Evolutionary conservation across 1,140 invertebrate genomes (phyloP).

Genomic region (Drosophila tristis): DNA sequence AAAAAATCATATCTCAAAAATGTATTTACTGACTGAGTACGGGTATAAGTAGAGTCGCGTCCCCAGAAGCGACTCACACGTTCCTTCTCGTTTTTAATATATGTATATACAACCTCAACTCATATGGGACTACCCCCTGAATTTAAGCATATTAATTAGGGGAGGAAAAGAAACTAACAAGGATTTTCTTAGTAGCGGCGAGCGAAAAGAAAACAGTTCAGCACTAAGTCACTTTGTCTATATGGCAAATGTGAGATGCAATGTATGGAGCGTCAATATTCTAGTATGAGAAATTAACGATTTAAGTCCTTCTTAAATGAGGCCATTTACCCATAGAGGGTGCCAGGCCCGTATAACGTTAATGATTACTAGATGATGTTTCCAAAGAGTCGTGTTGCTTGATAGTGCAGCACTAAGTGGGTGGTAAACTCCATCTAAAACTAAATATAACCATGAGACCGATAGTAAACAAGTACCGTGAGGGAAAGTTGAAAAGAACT

Average conservation of each 20-base stretch:
- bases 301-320: conserved; percentile 69
- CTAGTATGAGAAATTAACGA: conserved; percentile 78
- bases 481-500: conserved; percentile 89
- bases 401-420: conserved; percentile 93
- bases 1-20: no score
- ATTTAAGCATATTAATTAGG: conserved; percentile 83
- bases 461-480: conserved; percentile 89
- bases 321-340: conserved; percentile 87
- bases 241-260: conserved; percentile 58
- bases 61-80: no score
- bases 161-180: conserved; percentile 95
- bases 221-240: conserved; percentile 53
- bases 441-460: conserved; percentile 1
- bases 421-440: conserved; percentile 82
- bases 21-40: no score
- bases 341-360: conserved; percentile 88
- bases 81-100: no score
- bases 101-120: no score
- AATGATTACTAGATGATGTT: conserved; percentile 85
- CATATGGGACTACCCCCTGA: conserved; percentile 88
- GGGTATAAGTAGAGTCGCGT: no score
- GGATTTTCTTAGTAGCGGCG: conserved; percentile 94
- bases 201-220: conserved; percentile 88
- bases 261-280: conserved; percentile 52
- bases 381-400: conserved; percentile 89